Evolutionary conservation across 2,113 vertebrate species (phyloP).

Genomic region (Rostratula benghalensis): DNA sequence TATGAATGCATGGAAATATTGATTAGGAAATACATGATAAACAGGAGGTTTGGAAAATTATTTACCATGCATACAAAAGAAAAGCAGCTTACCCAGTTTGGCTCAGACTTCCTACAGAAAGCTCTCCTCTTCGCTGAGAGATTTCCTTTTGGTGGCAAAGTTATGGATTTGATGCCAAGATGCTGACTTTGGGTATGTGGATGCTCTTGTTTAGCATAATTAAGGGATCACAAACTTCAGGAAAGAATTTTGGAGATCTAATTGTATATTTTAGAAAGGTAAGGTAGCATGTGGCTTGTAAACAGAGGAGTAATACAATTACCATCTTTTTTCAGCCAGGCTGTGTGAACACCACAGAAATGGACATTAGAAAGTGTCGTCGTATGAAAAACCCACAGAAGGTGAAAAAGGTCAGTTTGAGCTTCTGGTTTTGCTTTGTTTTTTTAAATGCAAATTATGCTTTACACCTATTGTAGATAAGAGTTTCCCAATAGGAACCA

Average conservation of each 20-base stretch:
- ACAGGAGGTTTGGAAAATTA: not conserved
- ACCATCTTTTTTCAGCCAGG: constrained; percentile 82
- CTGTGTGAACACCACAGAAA: constrained; percentile 97
- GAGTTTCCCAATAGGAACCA: not conserved
- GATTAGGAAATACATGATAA: not conserved
- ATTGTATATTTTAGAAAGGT: not conserved
- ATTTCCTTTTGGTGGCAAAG: not conserved
- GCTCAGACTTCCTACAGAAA: not conserved
- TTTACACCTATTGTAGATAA: not conserved
- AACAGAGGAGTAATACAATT: not conserved
- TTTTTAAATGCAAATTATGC: not conserved
- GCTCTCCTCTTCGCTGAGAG: not conserved
- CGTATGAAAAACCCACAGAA: constrained; percentile 94
- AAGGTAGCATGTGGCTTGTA: not conserved
- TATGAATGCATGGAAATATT: not conserved
- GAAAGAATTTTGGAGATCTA: not conserved
- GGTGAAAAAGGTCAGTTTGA: constrained; percentile 87
- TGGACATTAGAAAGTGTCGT: constrained; percentile 97
- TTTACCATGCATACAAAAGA: not conserved
- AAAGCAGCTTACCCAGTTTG: not conserved
- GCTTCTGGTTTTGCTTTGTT: not conserved
- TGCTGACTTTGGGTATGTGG: not conserved
- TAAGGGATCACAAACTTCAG: not conserved
- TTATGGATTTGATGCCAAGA: not conserved
- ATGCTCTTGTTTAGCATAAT: not conserved